Percentiles rank a stretch among this genome's conserved stretches.
Conservation (phyloP, 2,888 invertebrate genomes). For the Unio pictorum region DNA sequence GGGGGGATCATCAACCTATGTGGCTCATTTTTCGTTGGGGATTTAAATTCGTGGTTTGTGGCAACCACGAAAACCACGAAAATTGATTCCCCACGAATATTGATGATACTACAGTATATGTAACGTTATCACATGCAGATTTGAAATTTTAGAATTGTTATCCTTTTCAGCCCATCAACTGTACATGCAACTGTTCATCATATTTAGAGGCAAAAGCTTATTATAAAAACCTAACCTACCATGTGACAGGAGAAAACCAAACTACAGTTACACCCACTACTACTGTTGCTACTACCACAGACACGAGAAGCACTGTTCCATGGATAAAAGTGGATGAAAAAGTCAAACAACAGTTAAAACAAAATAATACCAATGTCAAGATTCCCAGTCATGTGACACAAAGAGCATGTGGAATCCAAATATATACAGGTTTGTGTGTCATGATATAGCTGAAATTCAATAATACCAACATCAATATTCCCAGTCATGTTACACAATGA, state of each 20-base stretch:
- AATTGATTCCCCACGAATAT: too few relatives aligned
- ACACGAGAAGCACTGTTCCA: background rate
- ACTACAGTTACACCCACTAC: constrained; percentile 1
- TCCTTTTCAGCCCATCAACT: constrained; percentile 6
- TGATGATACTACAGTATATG: too few relatives aligned
- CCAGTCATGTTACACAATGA: too few relatives aligned
- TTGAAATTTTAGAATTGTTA: too few relatives aligned
- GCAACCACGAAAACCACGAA: too few relatives aligned
- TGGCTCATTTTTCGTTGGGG: too few relatives aligned
- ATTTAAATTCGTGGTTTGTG: too few relatives aligned
- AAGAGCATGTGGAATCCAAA: constrained; percentile 38
- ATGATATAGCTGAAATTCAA: background rate
- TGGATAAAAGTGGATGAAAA: constrained; percentile 8
- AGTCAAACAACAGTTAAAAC: background rate
- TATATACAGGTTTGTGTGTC: constrained; percentile 23
- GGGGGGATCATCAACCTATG: too few relatives aligned
- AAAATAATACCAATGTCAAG: background rate
- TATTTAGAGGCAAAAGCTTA: constrained; percentile 5
- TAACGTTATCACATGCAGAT: too few relatives aligned
- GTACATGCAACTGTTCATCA: constrained; percentile 26
- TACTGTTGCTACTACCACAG: background rate
- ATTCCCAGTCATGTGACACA: constrained; percentile 5
- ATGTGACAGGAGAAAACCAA: constrained; percentile 9
- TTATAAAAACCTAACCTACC: constrained; percentile 1
- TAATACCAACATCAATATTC: too few relatives aligned